Percentiles rank a stretch among this genome's conserved stretches.
These are phyloP conservation scores for Crocidura indochinensis DNA, from an alignment of 2,797 vertebrate genomes.

Conservation along the genomic window DNA sequence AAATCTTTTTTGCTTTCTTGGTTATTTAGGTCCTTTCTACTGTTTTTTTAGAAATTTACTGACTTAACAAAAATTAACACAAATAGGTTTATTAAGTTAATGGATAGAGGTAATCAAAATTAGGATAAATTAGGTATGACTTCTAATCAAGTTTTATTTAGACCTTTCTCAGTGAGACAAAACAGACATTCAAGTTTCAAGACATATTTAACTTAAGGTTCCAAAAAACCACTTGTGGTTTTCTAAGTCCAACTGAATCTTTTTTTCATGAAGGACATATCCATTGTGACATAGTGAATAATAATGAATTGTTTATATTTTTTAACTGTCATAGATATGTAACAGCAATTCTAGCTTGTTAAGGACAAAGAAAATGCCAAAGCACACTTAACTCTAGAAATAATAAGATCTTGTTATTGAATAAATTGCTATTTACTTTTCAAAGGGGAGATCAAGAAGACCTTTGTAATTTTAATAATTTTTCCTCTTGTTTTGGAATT, in stretches of 20 bases:
- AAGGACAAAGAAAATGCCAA: neutral
- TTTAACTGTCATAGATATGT: neutral
- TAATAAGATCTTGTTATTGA: neutral
- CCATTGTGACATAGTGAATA: neutral
- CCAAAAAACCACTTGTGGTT: neutral
- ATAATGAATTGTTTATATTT: neutral
- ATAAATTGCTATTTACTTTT: conserved; percentile 5
- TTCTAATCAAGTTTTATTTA: neutral
- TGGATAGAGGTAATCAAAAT: neutral
- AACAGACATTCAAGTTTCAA: neutral
- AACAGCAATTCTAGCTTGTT: neutral
- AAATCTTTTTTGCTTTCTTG: conserved; percentile 17
- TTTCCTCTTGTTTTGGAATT: neutral
- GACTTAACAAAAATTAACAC: conserved; percentile 3
- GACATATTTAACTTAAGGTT: neutral
- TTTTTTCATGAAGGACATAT: neutral
- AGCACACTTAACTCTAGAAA: neutral
- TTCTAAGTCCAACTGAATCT: neutral
- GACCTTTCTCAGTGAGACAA: neutral
- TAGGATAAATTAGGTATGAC: neutral
- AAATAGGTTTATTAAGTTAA: neutral
- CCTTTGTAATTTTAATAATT: neutral
- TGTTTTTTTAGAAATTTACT: neutral
- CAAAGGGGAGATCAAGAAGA: conserved; percentile 8
- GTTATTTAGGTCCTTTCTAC: neutral